Percentiles rank a stretch among this genome's conserved stretches.
Conservation (phyloP, 1,140 invertebrate genomes). For the Rhopalosiphum padi region DNA sequence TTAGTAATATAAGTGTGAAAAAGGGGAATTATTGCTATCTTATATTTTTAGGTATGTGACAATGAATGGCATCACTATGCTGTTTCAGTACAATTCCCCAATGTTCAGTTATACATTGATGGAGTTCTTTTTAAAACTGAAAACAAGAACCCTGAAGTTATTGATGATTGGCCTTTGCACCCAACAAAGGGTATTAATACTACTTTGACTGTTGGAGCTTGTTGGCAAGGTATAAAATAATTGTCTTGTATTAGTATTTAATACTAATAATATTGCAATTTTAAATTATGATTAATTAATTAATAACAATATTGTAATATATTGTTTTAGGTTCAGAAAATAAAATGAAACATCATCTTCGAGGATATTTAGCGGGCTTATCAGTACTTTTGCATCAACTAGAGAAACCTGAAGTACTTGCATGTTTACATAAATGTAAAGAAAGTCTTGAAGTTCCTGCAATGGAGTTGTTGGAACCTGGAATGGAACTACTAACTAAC, state of each 20-base stretch:
- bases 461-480: slow-evolving; percentile 78
- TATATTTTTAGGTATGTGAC: slow-evolving; percentile 79
- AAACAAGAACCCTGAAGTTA: slow-evolving; percentile 91
- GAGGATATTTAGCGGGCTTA: slow-evolving; percentile 86
- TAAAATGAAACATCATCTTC: slow-evolving; percentile 87
- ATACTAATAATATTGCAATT: neutral
- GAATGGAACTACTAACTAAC: slow-evolving; percentile 76
- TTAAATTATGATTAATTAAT: neutral
- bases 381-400: slow-evolving; percentile 80
- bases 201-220: slow-evolving; percentile 92
- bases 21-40: slow-evolving; percentile 38
- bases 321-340: slow-evolving; percentile 76
- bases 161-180: slow-evolving; percentile 99
- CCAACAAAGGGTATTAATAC: slow-evolving; percentile 93
- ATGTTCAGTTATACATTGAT: slow-evolving; percentile 88
- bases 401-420: slow-evolving; percentile 81
- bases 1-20: slow-evolving; percentile 39
- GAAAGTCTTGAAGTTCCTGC: slow-evolving; percentile 82
- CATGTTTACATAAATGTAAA: slow-evolving; percentile 85
- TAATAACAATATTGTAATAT: slow-evolving; percentile 38
- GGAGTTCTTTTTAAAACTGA: slow-evolving; percentile 82
- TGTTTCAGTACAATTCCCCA: slow-evolving; percentile 88
- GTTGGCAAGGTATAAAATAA: slow-evolving; percentile 84
- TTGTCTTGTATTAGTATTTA: neutral
- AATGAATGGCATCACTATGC: slow-evolving; percentile 99